These are phyloP conservation scores for Cyprinodon diabolis DNA, from an alignment of 2,797 vertebrate genomes.

Conservation along the genomic window DNA sequence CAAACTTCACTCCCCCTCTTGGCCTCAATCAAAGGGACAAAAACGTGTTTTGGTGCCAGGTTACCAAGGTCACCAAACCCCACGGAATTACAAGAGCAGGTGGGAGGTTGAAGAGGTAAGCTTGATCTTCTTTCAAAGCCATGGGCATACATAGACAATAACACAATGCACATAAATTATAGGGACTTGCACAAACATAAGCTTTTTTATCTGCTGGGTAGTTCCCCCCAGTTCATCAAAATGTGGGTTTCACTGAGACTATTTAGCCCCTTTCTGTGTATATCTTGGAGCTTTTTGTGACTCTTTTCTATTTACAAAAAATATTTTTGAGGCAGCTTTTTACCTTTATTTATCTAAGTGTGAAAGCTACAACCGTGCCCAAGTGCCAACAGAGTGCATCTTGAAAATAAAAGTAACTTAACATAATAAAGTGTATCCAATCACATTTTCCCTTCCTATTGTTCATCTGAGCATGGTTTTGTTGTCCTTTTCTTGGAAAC, in stretches of 20 bases:
- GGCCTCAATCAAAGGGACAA: slow-evolving; percentile 63
- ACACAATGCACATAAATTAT: slow-evolving; percentile 18
- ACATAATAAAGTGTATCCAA: slow-evolving; percentile 8
- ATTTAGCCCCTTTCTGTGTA: slow-evolving; percentile 14
- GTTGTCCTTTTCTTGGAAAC: slow-evolving; percentile 56
- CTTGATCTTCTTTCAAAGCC: slow-evolving; percentile 13
- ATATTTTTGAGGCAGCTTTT: slow-evolving; percentile 24
- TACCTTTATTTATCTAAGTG: slow-evolving; percentile 16
- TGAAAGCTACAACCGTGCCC: slow-evolving; percentile 13
- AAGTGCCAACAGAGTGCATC: slow-evolving; percentile 9
- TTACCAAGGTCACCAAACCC: slow-evolving; percentile 61
- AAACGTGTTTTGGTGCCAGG: slow-evolving; percentile 53
- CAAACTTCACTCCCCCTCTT: slow-evolving; percentile 37
- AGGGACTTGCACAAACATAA: not conserved
- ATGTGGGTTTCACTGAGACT: slow-evolving; percentile 44
- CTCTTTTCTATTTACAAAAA: not conserved
- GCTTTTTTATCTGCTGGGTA: slow-evolving; percentile 20
- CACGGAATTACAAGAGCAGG: slow-evolving; percentile 58
- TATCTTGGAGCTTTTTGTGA: slow-evolving; percentile 15
- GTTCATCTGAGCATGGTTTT: slow-evolving; percentile 13
- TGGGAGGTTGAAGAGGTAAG: slow-evolving; percentile 29
- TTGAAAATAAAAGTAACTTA: slow-evolving; percentile 2
- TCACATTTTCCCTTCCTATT: slow-evolving; percentile 11
- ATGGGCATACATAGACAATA: slow-evolving; percentile 21
- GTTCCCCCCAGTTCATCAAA: slow-evolving; percentile 50